These are phyloP conservation scores for Colostygia pectinataria DNA, from an alignment of 2,888 invertebrate species.

Conservation along the genomic window DNA sequence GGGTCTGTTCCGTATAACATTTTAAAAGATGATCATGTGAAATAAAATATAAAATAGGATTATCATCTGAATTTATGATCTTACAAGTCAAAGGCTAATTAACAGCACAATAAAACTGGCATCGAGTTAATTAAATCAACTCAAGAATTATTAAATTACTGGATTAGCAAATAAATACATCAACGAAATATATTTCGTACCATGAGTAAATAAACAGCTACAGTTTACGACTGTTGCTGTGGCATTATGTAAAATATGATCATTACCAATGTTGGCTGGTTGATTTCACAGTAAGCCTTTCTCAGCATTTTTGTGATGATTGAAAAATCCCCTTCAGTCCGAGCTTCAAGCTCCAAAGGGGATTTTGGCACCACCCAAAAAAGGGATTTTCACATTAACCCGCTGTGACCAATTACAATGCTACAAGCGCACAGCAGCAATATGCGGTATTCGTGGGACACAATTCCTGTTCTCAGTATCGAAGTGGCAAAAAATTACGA, in stretches of 20 bases:
- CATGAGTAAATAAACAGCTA: conserved; percentile 1
- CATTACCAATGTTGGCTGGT: neutral
- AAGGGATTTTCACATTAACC: too few species aligned
- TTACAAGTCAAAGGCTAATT: conserved; percentile 15
- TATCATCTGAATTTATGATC: conserved; percentile 11
- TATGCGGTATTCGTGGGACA: too few species aligned
- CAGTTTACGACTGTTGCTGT: neutral
- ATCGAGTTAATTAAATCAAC: conserved; percentile 16
- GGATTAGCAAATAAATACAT: conserved; percentile 20
- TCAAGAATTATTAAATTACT: conserved; percentile 9
- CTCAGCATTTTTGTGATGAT: too few species aligned
- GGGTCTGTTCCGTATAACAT: too few species aligned
- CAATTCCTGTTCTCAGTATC: too few species aligned
- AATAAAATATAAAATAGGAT: conserved; percentile 10
- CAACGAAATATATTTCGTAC: conserved; percentile 12
- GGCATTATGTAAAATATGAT: neutral
- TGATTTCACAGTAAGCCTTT: too few species aligned
- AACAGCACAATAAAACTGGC: conserved; percentile 17
- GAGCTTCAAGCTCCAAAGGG: too few species aligned
- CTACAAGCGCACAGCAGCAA: too few species aligned
- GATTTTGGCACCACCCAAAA: too few species aligned
- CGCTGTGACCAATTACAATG: too few species aligned
- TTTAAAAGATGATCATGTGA: neutral
- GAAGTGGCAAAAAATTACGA: too few species aligned
- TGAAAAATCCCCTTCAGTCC: too few species aligned